phyloP scores from a whole-genome alignment of 2,113 vertebrate species.

The human (Homo sapiens) region DNA sequence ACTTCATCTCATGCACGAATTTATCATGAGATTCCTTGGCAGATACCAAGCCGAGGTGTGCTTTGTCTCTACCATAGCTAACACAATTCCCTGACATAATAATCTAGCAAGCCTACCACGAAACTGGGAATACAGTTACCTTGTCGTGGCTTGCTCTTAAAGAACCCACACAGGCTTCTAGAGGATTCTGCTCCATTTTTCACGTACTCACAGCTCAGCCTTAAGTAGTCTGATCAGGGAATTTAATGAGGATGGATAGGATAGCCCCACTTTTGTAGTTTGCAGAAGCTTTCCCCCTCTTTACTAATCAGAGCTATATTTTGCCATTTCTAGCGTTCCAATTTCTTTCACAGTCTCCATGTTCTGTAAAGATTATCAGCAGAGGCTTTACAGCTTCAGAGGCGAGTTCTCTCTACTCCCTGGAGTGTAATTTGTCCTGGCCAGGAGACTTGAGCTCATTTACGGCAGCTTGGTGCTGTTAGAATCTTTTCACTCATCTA shows the following conservation, averaged over 20 bases:
- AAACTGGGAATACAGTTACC: slow-evolving; percentile 24
- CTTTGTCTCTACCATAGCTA: slow-evolving; percentile 26
- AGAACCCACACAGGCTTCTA: slow-evolving; percentile 18
- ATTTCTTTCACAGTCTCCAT: slow-evolving; percentile 42
- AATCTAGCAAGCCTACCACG: slow-evolving; percentile 35
- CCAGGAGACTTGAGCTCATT: slow-evolving; percentile 63
- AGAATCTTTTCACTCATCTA: slow-evolving; percentile 66
- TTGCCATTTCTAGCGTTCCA: background rate
- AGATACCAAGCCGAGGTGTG: slow-evolving; percentile 1
- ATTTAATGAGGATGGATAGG: slow-evolving; percentile 34
- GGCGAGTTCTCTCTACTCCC: slow-evolving; percentile 50
- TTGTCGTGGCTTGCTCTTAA: slow-evolving; percentile 34
- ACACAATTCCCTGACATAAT: slow-evolving; percentile 53
- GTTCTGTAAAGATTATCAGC: slow-evolving; percentile 49
- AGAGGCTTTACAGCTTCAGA: background rate
- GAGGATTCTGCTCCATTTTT: slow-evolving; percentile 28
- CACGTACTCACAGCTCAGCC: slow-evolving; percentile 47
- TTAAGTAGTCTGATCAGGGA: slow-evolving; percentile 36
- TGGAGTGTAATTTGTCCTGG: slow-evolving; percentile 61
- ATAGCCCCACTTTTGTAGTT: background rate
- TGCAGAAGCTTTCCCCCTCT: background rate
- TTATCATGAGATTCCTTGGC: slow-evolving; percentile 29
- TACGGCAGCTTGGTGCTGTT: slow-evolving; percentile 58
- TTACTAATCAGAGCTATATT: slow-evolving; percentile 29
- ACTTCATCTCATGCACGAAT: slow-evolving; percentile 1